Conservation (phyloP, 2,888 invertebrate genomes). For the Rhopalosiphum nymphaeae region DNA sequence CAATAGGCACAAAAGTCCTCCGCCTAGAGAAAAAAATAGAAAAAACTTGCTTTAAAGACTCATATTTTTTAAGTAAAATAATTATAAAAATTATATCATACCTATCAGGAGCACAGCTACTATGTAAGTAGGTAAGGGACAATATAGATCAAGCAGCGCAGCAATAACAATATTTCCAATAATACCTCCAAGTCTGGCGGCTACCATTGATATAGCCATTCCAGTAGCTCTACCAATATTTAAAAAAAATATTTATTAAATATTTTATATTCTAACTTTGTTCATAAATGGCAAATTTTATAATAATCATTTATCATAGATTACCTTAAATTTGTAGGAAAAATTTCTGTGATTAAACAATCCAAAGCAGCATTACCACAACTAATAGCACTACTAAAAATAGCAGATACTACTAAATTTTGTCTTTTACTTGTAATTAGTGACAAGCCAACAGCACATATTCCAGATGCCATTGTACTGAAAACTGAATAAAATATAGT, state of each 20-base stretch:
- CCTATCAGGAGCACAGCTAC: slow-evolving; percentile 86
- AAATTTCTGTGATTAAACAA: slow-evolving; percentile 93
- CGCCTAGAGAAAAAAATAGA: slow-evolving; percentile 72
- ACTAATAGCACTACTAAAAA: slow-evolving; percentile 89
- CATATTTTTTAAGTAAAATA: background rate
- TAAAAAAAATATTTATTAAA: background rate
- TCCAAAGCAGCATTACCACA: slow-evolving; percentile 92
- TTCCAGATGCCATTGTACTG: slow-evolving; percentile 86
- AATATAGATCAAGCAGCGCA: slow-evolving; percentile 86
- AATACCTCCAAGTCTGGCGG: slow-evolving; percentile 90
- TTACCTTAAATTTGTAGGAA: slow-evolving; percentile 90
- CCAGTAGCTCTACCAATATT: slow-evolving; percentile 82
- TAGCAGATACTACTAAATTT: slow-evolving; percentile 85
- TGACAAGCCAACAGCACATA: slow-evolving; percentile 87
- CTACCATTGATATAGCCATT: slow-evolving; percentile 90
- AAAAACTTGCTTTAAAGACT: background rate
- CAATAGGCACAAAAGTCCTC: slow-evolving; percentile 88
- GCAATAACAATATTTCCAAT: slow-evolving; percentile 91
- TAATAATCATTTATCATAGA: slow-evolving; percentile 1
- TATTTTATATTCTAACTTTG: background rate
- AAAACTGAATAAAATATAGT: slow-evolving; percentile 76
- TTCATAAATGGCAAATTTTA: background rate
- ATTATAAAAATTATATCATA: slow-evolving; percentile 67
- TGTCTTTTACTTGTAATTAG: slow-evolving; percentile 86
- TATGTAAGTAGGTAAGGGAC: slow-evolving; percentile 92